phyloP scores from a whole-genome alignment of 2,888 invertebrate species.

The Octonoba sinensis region DNA sequence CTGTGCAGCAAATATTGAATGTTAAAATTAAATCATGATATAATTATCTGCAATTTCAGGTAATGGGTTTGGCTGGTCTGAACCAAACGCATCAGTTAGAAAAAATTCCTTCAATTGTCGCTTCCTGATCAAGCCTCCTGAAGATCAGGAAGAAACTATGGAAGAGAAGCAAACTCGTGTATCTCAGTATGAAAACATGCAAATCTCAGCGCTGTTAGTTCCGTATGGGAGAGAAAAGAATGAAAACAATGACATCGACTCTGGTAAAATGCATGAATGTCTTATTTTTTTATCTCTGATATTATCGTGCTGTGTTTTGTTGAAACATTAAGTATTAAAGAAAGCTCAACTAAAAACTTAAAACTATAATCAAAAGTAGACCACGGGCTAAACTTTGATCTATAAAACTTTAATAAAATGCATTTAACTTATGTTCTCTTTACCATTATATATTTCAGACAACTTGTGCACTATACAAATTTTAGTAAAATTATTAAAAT shows the following conservation, averaged over 20 bases:
- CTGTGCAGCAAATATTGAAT: no score
- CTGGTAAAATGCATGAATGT: constrained; percentile 4
- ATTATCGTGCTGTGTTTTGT: no score
- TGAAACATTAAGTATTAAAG: no score
- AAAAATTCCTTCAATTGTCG: constrained; percentile 77
- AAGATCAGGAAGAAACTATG: constrained; percentile 73
- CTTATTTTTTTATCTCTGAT: no score
- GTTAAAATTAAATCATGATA: no score
- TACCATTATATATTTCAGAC: no score
- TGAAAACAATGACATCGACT: constrained; percentile 42
- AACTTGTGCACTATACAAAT: no score
- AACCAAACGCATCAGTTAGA: constrained; percentile 36
- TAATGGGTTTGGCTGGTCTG: constrained; percentile 63
- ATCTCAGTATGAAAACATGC: constrained; percentile 81
- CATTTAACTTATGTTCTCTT: neutral
- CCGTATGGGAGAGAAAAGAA: constrained; percentile 69
- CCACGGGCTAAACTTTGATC: no score
- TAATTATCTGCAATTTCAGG: constrained; percentile 15
- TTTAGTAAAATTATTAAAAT: no score
- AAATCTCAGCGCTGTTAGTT: constrained; percentile 72
- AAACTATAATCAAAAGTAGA: no score
- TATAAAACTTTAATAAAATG: neutral
- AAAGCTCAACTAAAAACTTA: no score
- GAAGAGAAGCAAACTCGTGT: constrained; percentile 79
- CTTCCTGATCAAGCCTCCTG: constrained; percentile 81